A percentile compares a stretch with the other conserved stretches of the same genome.
These are phyloP conservation scores for Blera fallax DNA, from an alignment of 2,888 invertebrate species.

Conservation along the genomic window DNA sequence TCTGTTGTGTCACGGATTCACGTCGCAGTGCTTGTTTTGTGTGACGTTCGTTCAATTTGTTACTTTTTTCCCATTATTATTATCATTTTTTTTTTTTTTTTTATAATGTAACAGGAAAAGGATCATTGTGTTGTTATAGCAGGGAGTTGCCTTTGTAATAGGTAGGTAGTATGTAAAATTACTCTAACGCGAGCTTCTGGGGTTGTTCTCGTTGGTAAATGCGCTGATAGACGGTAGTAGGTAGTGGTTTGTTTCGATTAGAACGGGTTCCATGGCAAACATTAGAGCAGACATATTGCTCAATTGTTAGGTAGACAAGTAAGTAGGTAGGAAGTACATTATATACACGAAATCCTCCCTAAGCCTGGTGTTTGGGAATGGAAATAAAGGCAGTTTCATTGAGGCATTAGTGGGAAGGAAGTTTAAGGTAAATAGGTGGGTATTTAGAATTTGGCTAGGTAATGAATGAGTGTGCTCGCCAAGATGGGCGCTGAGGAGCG, in stretches of 20 bases:
- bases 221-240: not conserved
- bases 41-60: constrained; percentile 65
- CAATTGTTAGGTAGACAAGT: constrained; percentile 38
- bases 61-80: constrained; percentile 53
- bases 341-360: constrained; percentile 22
- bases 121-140: constrained; percentile 60
- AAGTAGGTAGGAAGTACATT: constrained; percentile 26
- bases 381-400: constrained; percentile 24
- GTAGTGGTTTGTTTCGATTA: constrained; percentile 5
- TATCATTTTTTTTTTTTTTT: constrained; percentile 22
- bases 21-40: constrained; percentile 50
- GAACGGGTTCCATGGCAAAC: constrained; percentile 19
- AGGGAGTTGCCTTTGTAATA: constrained; percentile 56
- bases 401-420: constrained; percentile 33
- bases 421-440: constrained; percentile 42
- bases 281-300: constrained; percentile 22
- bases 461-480: constrained; percentile 31
- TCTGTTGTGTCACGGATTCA: constrained; percentile 59
- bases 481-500: constrained; percentile 33
- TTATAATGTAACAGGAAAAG: constrained; percentile 62
- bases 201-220: not conserved
- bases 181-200: constrained; percentile 1
- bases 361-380: not conserved
- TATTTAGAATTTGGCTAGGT: constrained; percentile 40
- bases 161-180: constrained; percentile 21